These are phyloP conservation scores for Pseudopleuronectes americanus DNA, from an alignment of 2,797 vertebrate genomes.

Conservation along the genomic window DNA sequence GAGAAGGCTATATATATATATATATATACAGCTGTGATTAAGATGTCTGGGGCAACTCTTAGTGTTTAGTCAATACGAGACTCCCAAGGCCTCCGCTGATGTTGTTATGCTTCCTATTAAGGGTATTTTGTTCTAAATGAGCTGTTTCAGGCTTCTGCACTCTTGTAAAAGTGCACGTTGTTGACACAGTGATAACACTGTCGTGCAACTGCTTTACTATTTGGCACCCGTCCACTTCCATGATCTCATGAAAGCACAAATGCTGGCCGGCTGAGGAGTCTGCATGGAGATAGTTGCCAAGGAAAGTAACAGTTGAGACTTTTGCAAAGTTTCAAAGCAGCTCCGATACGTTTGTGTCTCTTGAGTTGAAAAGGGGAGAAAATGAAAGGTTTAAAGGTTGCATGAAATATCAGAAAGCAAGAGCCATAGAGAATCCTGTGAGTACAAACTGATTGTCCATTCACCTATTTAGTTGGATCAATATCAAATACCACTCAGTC, in stretches of 20 bases:
- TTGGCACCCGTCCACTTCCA: constrained; percentile 37
- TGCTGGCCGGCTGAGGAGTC: constrained; percentile 24
- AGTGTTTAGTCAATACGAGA: constrained; percentile 65
- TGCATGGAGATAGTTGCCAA: constrained; percentile 49
- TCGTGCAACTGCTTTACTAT: constrained; percentile 34
- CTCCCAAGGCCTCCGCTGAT: constrained; percentile 53
- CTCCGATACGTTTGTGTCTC: constrained; percentile 3
- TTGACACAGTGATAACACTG: constrained; percentile 38
- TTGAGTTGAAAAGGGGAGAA: background rate
- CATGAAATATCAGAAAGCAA: constrained; percentile 13
- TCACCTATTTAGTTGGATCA: too few relatives aligned
- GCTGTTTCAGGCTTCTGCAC: constrained; percentile 34
- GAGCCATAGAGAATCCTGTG: background rate
- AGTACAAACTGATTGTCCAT: too few relatives aligned
- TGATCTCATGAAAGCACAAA: constrained; percentile 54
- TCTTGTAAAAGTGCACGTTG: constrained; percentile 20
- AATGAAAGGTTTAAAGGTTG: background rate
- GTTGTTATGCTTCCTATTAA: constrained; percentile 49
- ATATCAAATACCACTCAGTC: too few relatives aligned
- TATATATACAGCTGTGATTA: constrained; percentile 67
- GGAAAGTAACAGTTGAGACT: constrained; percentile 37
- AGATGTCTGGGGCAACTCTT: constrained; percentile 68
- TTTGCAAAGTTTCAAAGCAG: constrained; percentile 16
- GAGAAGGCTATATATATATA: constrained; percentile 64
- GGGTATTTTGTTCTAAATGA: constrained; percentile 62